Conservation (phyloP, 2,797 vertebrate genomes). For the Leptodactylus fallax region DNA sequence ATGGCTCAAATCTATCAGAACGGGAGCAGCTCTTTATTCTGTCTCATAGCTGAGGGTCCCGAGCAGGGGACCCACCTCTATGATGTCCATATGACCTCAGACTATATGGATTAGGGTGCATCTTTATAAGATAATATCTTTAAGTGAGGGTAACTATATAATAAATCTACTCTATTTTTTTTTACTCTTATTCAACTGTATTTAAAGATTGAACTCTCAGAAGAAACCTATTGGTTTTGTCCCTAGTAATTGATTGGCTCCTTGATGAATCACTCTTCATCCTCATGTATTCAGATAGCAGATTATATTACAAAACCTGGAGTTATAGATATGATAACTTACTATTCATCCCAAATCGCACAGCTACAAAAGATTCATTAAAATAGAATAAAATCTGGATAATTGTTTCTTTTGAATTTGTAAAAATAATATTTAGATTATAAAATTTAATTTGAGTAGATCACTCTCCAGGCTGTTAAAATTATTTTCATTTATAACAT, state of each 20-base stretch:
- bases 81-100: no score
- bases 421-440: constrained; percentile 6
- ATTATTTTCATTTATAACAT: constrained; percentile 14
- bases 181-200: background rate
- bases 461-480: background rate
- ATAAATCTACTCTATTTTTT: background rate
- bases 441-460: background rate
- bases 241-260: background rate
- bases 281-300: background rate
- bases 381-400: background rate
- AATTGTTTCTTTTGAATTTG: constrained; percentile 5
- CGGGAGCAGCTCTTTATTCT: no score
- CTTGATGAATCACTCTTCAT: background rate
- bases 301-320: constrained; percentile 5
- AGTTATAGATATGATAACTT: background rate
- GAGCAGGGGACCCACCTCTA: no score
- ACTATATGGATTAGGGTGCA: no score
- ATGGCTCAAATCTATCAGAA: no score
- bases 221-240: background rate
- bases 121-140: no score
- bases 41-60: no score
- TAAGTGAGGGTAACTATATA: no score
- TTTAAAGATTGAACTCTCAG: background rate
- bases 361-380: background rate
- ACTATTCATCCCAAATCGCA: background rate